Base-by-base conservation (phyloP, 2,797 vertebrate species). In the Rhynchonycteris naso region DNA sequence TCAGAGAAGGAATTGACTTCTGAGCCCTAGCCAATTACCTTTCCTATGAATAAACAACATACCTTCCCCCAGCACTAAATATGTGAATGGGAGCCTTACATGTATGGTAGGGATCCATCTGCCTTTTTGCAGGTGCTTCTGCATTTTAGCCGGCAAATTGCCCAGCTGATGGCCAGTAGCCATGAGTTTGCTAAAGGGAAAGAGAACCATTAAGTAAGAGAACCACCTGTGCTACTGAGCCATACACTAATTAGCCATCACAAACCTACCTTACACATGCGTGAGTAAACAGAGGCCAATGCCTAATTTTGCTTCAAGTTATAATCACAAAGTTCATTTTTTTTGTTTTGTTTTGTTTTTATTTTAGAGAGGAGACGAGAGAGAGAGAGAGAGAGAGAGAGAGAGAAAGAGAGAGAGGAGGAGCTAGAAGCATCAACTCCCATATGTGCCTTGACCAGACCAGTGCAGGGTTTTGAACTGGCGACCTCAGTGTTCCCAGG, bases 271-370 rank as follows among this genome's bases (percentile, higher is more conserved):
- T 24, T 24, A 18, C 9, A 26, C 10, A 21, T 65, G 61, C 50
- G 38, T 52, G 52, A 95, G 38, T 47, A 86, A 94, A 78, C 75
- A 58, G 16, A 87, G 93, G n/a, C 26, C 28, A n/a, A n/a, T 12
- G 10, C 30, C 1, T n/a, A 50, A 1, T 61, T 85, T 88, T 76
- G 85, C 91, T 93, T 61, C 61, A 81, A 83, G 75, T 93, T 80
- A 79, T 33, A 88, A 92, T 93, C 54, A 92, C 65, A 87, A 91
- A 92, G 79, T 93, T 90, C 90, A 50, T 68, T 85, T 91, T 80
- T 75, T n/a, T n/a, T n/a, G n/a, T n/a, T n/a, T n/a, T n/a, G n/a
- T n/a, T n/a, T n/a, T n/a, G n/a, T n/a, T n/a, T n/a, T n/a, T n/a
- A n/a, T n/a, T n/a, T n/a, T n/a, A n/a, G n/a, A n/a, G n/a, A n/a